phyloP scores from a whole-genome alignment of 1,140 invertebrate species.

The Paracyclopina nana region DNA sequence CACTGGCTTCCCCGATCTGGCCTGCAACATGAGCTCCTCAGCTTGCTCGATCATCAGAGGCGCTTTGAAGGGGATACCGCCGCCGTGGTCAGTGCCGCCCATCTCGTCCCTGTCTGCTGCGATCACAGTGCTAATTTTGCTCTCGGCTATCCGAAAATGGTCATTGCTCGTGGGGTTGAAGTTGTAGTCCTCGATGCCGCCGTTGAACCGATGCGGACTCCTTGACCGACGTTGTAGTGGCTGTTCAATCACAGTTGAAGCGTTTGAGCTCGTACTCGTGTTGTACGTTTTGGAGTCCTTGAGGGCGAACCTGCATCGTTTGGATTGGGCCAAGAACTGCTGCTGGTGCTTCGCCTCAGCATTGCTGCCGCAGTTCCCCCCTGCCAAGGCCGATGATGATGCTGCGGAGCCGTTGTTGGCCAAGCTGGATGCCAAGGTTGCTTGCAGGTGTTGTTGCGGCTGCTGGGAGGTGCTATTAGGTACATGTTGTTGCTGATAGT shows the following conservation, averaged over 20 bases:
- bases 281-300: not conserved
- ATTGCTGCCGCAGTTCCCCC: no score
- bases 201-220: not conserved
- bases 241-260: no score
- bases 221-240: not conserved
- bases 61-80: not conserved
- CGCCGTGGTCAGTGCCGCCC: not conserved
- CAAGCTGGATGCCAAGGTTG: no score
- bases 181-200: not conserved
- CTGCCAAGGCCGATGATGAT: no score
- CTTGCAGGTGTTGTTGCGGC: no score
- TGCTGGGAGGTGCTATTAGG: no score
- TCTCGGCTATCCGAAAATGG: no score
- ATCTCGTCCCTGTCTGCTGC: not conserved
- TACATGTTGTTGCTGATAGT: no score
- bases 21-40: constrained; percentile 1
- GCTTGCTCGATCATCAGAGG: not conserved
- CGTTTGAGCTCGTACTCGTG: not conserved
- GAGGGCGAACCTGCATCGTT: constrained; percentile 6
- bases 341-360: no score
- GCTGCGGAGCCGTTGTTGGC: no score
- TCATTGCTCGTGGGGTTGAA: not conserved
- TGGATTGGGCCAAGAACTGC: constrained; percentile 5
- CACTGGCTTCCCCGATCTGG: not conserved
- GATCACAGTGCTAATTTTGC: no score